Conservation (phyloP, 1,140 invertebrate genomes). For the Drosophila triauraria region DNA sequence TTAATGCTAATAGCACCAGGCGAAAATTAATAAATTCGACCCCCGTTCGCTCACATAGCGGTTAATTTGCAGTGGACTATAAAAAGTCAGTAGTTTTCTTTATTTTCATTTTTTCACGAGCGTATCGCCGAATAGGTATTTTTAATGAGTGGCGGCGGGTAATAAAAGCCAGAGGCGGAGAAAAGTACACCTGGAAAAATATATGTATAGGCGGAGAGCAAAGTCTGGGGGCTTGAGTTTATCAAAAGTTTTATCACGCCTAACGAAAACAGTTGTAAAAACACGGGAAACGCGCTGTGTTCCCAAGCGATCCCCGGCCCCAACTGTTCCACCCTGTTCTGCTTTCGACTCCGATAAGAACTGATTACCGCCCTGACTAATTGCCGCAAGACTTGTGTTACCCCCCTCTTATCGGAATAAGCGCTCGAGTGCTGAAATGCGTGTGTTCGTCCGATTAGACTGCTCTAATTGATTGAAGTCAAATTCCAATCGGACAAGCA, state of each 20-base stretch:
- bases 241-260: conserved; percentile 67
- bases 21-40: background rate
- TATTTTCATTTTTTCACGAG: background rate
- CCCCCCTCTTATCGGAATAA: conserved; percentile 34
- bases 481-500: conserved; percentile 63
- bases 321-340: conserved; percentile 24
- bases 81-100: conserved; percentile 5
- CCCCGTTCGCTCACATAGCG: background rate
- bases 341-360: conserved; percentile 42
- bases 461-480: conserved; percentile 67
- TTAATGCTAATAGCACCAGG: too few species aligned
- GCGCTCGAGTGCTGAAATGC: conserved; percentile 37
- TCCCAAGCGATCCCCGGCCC: conserved; percentile 15
- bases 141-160: conserved; percentile 21
- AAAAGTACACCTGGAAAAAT: conserved; percentile 19
- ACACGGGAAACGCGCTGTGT: conserved; percentile 2
- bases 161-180: conserved; percentile 20
- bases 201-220: conserved; percentile 22
- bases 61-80: conserved; percentile 26
- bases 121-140: conserved; percentile 21
- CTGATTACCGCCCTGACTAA: conserved; percentile 58
- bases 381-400: conserved; percentile 64
- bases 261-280: conserved; percentile 49
- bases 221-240: conserved; percentile 62
- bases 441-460: conserved; percentile 59